Evolutionary conservation across 2,113 vertebrate species (phyloP), one percentile per base, ranked within the genome.

Genomic region (Colinus virginianus): DNA sequence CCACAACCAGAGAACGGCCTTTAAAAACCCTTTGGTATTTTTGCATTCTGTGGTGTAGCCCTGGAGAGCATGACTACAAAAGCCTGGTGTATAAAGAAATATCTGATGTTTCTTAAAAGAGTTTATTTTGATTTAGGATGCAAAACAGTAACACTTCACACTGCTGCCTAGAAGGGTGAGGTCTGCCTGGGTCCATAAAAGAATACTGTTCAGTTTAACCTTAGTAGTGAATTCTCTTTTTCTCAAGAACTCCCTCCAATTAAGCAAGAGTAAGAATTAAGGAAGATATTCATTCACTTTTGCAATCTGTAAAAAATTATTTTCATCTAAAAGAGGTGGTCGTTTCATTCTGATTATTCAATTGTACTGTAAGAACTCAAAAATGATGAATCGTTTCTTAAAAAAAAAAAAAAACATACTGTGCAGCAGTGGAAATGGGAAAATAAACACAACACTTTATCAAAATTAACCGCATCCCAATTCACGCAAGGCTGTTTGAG

Each of bases 101-200:
- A 30, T 58, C 45, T 59, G 77, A 32, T 58, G 32, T 62, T 88
- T 91, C 64, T 80, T 80, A 51, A 83, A 72, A 64, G 2, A 83
- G 45, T 74, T 88, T 88, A 43, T 86, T 95, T 90, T 90, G 38
- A 42, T 90, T 87, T 71, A 23, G 7, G 20, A 59, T 90, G 75
- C 1, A 5, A 81, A 90, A 67, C 11, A 45, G 87, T 69, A 77
- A 53, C 32, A 56, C 17, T 93, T 87, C 43, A 67, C 46, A 43
- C 51, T 81, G 69, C 64, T 88, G 38, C 56, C 38, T 30, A 14
- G 38, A 86, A 86, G 13, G 32, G 26, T 48, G 69, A 48, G 14
- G 12, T 45, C 76, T 79, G 55, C 68, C 72, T 80, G 9, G 16
- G 40, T 58, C 22, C 21, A 13, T 53, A 85, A 91, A 85, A 38